Evolutionary conservation across 37 sponge, comb jelly and placozoan species (phyloP), one percentile per base, ranked within the genome.

Genomic region (Mnemiopsis leidyi): DNA sequence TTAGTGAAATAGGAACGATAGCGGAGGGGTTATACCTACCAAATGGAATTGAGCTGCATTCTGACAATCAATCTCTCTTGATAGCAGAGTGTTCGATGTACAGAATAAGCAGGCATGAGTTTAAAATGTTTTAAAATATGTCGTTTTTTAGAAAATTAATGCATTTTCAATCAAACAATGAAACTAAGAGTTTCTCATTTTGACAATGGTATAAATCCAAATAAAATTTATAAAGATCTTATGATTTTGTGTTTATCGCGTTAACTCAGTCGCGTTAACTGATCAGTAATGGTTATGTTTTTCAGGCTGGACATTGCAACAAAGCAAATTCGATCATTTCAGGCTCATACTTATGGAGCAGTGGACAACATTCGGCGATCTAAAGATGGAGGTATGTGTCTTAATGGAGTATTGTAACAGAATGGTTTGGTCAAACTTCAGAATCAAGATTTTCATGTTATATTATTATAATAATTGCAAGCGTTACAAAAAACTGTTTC

Each of bases 291-390:
- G n/a, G n/a, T n/a, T n/a, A n/a, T n/a, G 21, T 69, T 25, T 69
- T 25, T 21, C 73, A 69, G 73, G 24, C 3, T 69, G 1, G 73
- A 69, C 73, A 28, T 69, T 3, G 29, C 9, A 28, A n/a, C 73
- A 28, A 25, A 25, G 21, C 7, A 1, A 69, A 69, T 25, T 3
- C 21, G 24, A 25, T 3, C 73, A 25, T 69, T 69, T 25, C 9
- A n/a, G 9, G 28, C 9, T 23, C 9, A 25, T 3, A 69, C 73
- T 69, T 69, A n/a, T 69, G 73, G 73, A n/a, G 73, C 73, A 23
- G 29, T 69, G 7, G 73, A 69, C 29, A 69, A 69, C 73, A 69
- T 69, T 69, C 73, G 73, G 2, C 73, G 73, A 69, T 69, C 73
- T 3, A 69, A 69, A 2, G 73, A 69, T 25, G 73, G 73, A 28